phyloP scores from a whole-genome alignment of 2,888 invertebrate genomes.

The Andrena praecox region DNA sequence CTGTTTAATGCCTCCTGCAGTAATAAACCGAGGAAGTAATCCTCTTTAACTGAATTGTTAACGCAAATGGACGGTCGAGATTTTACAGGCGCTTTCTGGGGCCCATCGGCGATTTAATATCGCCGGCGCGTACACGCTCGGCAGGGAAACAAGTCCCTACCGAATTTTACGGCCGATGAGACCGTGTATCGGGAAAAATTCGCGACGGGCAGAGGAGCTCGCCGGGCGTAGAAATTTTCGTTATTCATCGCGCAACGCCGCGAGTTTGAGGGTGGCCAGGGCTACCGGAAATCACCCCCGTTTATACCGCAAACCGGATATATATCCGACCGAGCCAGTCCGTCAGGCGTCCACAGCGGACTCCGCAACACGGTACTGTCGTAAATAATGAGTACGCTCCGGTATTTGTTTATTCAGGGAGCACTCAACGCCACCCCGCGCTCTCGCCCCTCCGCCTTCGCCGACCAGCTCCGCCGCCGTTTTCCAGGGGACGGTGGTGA shows the following conservation, averaged over 20 bases:
- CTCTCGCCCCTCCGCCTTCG: slow-evolving; percentile 18
- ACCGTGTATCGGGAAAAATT: slow-evolving; percentile 50
- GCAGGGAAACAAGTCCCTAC: slow-evolving; percentile 34
- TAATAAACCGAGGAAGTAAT: slow-evolving; percentile 52
- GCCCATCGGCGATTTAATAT: slow-evolving; percentile 58
- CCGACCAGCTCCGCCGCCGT: slow-evolving; percentile 40
- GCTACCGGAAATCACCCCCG: slow-evolving; percentile 66
- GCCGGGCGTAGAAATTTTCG: slow-evolving; percentile 62
- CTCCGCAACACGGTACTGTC: slow-evolving; percentile 69
- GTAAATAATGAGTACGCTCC: slow-evolving; percentile 80
- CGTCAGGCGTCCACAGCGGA: slow-evolving; percentile 68
- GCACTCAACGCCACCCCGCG: slow-evolving; percentile 79
- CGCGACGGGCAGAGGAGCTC: slow-evolving; percentile 9
- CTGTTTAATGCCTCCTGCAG: slow-evolving; percentile 36
- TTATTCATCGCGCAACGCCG: slow-evolving; percentile 66
- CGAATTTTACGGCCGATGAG: slow-evolving; percentile 52
- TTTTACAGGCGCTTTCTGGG: slow-evolving; percentile 46
- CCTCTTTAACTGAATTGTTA: slow-evolving; percentile 59
- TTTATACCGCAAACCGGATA: slow-evolving; percentile 70
- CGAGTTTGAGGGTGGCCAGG: slow-evolving; percentile 48
- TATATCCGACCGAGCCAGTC: slow-evolving; percentile 67
- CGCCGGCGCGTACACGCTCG: slow-evolving; percentile 11
- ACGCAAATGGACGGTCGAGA: slow-evolving; percentile 53
- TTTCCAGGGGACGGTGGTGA: slow-evolving; percentile 47
- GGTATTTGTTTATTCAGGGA: slow-evolving; percentile 83